Base-by-base conservation (phyloP, 35 echinoderm and acorn worm species). In the Hemicentrotus pulcherrimus region DNA sequence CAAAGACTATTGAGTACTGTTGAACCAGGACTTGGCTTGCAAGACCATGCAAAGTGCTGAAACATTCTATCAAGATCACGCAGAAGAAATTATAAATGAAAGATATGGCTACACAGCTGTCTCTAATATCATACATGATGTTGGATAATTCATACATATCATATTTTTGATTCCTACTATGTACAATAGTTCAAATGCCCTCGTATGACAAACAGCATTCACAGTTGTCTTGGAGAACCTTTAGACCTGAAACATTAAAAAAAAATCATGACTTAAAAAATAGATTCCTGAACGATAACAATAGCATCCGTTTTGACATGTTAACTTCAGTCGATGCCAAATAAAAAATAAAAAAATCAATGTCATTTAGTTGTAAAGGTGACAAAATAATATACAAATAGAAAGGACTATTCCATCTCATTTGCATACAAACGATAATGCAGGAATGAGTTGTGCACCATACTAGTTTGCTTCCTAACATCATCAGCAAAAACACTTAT, bases 71-170 rank as follows among this genome's bases (percentile, higher is more conserved):
- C 10, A 10, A 55, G 50, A 22, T 78, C 28, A 78, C 19, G 65
- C 65, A 6, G 7, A 8, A 78, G 4, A 28, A 70, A 70, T 28
- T 78, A 78, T n/a, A n/a, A 8, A 78, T 78, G 65, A 78, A 78
- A 78, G 65, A 78, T 78, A 78, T 78, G 65, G 65, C 65, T 78
- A 78, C 65, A 78, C 65, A 78, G 65, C 65, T 78, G 65, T 78
- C 65, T 78, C 28, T 78, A 78, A 22, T 78, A 41, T 41, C 3
- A 3, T 41, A 78, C 65, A 78, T n/a, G 24, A 78, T 78, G 65
- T 28, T 78, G 65, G 19, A n/a, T 78, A 78, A 78, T 78, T n/a
- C 28, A 22, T n/a, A 78, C 65, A 78, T 78, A 78, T 78, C 4
- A 78, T 78, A 22, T 78, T 28, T n/a, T 28, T 4, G 12, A n/a